These are phyloP conservation scores for Dryoscopus gambensis DNA, from an alignment of 2,113 vertebrate species.

Conservation along the genomic window DNA sequence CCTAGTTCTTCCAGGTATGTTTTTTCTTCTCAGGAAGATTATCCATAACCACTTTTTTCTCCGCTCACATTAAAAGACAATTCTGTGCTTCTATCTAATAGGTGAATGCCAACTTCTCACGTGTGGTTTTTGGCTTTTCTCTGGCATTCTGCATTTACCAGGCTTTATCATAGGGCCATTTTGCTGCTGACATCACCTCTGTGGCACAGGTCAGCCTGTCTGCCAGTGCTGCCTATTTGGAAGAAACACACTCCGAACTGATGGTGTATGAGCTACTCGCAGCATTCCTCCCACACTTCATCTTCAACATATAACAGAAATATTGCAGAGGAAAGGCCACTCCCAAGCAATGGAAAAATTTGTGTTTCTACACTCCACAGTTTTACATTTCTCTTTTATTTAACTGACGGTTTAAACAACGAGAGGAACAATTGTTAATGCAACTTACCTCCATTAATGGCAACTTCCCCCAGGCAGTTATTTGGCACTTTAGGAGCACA, in stretches of 20 bases:
- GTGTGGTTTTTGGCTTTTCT: neutral
- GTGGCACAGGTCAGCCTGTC: neutral
- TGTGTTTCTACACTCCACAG: neutral
- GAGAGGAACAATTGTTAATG: neutral
- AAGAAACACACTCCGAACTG: neutral
- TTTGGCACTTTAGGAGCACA: constrained; percentile 94
- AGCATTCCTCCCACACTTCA: neutral
- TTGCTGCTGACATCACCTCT: neutral
- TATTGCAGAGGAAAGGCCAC: neutral
- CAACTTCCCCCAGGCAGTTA: constrained; percentile 95
- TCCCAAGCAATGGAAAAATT: neutral
- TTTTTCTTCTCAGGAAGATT: neutral
- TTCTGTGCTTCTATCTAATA: neutral
- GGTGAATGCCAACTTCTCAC: neutral
- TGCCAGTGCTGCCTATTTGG: neutral
- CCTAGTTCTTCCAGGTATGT: neutral
- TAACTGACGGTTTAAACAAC: neutral
- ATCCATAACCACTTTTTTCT: neutral
- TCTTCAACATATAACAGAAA: neutral
- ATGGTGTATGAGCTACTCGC: fast-evolving
- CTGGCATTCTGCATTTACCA: neutral
- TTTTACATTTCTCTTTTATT: neutral
- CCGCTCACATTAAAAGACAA: neutral
- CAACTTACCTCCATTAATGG: constrained; percentile 88
- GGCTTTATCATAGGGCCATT: neutral